A percentile compares a stretch with the other conserved stretches of the same genome.
Evolutionary conservation across 2,113 vertebrate species (phyloP).

Genomic region (Channa maculata): DNA sequence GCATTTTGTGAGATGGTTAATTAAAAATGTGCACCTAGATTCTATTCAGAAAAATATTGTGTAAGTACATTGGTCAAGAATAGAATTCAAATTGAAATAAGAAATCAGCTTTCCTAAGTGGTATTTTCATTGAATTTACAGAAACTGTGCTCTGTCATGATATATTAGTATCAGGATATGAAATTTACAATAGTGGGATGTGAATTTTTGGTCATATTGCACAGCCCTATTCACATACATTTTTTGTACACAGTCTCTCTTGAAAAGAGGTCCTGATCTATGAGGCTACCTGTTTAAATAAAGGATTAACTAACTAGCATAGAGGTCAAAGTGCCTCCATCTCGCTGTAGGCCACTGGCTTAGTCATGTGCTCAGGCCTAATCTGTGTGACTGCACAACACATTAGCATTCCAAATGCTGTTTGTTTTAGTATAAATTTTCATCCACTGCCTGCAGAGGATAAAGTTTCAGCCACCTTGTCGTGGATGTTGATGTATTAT

Average conservation of each 20-base stretch:
- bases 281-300: slow-evolving; percentile 29
- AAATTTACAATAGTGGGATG: no score
- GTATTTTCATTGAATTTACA: no score
- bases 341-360: slow-evolving; percentile 44
- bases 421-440: slow-evolving; percentile 61
- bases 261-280: neutral
- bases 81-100: no score
- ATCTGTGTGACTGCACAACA: slow-evolving; percentile 36
- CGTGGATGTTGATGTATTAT: slow-evolving; percentile 34
- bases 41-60: no score
- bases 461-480: slow-evolving; percentile 43
- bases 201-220: no score
- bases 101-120: no score
- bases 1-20: no score
- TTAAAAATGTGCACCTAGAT: no score
- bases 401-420: slow-evolving; percentile 74
- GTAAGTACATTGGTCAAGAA: no score
- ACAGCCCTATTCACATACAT: neutral
- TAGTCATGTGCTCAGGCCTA: slow-evolving; percentile 56
- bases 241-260: neutral
- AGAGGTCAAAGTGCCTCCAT: slow-evolving; percentile 61
- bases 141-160: no score
- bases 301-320: slow-evolving; percentile 41
- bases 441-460: slow-evolving; percentile 52
- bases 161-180: no score